Percentiles rank a stretch among this genome's conserved stretches.
These are phyloP conservation scores for Atrina japonica DNA, from an alignment of 2,888 invertebrate genomes.

Conservation along the genomic window DNA sequence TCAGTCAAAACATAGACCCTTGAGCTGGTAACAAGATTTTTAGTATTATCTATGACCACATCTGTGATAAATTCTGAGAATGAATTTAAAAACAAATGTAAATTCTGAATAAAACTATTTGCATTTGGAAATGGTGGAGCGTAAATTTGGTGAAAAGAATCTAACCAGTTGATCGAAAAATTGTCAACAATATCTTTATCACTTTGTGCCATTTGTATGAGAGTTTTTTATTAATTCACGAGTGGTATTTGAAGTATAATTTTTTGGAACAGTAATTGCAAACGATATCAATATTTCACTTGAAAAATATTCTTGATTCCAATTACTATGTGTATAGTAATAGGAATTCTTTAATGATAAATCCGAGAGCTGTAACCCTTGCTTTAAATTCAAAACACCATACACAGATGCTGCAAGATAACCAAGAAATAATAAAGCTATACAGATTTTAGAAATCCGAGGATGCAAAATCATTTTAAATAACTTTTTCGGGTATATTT, in stretches of 20 bases:
- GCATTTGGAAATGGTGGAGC: conserved; percentile 17
- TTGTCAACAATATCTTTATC: conserved; percentile 29
- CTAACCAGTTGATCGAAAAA: conserved; percentile 39
- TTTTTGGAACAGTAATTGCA: conserved; percentile 22
- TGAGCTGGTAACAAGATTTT: conserved; percentile 87
- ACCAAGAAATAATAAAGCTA: conserved; percentile 53
- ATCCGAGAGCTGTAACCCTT: conserved; percentile 46
- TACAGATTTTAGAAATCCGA: conserved; percentile 48
- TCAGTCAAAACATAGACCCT: conserved; percentile 93
- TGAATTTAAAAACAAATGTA: neutral
- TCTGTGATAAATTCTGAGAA: conserved; percentile 43
- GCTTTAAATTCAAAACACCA: conserved; percentile 45
- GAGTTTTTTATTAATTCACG: conserved; percentile 22
- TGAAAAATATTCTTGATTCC: conserved; percentile 47
- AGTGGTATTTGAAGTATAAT: conserved; percentile 26
- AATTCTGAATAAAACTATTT: conserved; percentile 15
- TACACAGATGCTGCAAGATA: conserved; percentile 52
- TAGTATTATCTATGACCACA: conserved; percentile 44
- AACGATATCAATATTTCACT: conserved; percentile 34
- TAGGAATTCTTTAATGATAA: conserved; percentile 44
- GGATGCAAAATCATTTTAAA: conserved; percentile 55
- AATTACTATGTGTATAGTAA: conserved; percentile 40
- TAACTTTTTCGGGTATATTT: conserved; percentile 55
- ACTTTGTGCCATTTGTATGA: conserved; percentile 17
- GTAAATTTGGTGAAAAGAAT: conserved; percentile 13